A percentile compares a stretch with the other conserved stretches of the same genome.
Conservation (phyloP, 2,113 vertebrate genomes). For the Alosa alosa region DNA sequence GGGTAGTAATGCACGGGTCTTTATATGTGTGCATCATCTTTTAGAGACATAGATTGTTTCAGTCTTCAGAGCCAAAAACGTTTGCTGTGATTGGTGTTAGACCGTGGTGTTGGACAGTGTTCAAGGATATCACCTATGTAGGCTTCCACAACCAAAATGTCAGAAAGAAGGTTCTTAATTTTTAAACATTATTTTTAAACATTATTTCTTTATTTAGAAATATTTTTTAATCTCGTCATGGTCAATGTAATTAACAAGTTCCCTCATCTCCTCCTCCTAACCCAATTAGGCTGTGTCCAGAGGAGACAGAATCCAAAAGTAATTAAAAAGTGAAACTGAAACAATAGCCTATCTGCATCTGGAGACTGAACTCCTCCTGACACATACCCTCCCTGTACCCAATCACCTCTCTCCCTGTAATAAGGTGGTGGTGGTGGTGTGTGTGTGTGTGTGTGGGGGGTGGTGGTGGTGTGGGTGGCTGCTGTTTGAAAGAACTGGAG, state of each 20-base stretch:
- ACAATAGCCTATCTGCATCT: not conserved
- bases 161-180: not conserved
- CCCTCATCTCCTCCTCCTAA: conserved; percentile 40
- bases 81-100: too few relatives aligned
- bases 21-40: too few relatives aligned
- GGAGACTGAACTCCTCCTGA: conserved; percentile 23
- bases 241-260: conserved; percentile 43
- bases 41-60: too few relatives aligned
- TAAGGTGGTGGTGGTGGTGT: too few relatives aligned
- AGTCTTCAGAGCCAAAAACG: too few relatives aligned
- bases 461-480: not conserved
- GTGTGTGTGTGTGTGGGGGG: too few relatives aligned
- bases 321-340: conserved; percentile 37
- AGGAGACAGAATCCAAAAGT: conserved; percentile 42
- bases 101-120: too few relatives aligned
- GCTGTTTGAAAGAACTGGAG: not conserved
- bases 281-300: conserved; percentile 37
- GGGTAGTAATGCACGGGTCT: too few relatives aligned
- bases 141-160: not conserved
- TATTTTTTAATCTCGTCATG: conserved; percentile 34
- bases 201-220: not conserved
- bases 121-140: too few relatives aligned
- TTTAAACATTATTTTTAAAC: conserved; percentile 30
- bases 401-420: not conserved
- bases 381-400: not conserved